Base-by-base conservation (phyloP, 2,113 vertebrate species). In the Hippoglossus stenolepis region DNA sequence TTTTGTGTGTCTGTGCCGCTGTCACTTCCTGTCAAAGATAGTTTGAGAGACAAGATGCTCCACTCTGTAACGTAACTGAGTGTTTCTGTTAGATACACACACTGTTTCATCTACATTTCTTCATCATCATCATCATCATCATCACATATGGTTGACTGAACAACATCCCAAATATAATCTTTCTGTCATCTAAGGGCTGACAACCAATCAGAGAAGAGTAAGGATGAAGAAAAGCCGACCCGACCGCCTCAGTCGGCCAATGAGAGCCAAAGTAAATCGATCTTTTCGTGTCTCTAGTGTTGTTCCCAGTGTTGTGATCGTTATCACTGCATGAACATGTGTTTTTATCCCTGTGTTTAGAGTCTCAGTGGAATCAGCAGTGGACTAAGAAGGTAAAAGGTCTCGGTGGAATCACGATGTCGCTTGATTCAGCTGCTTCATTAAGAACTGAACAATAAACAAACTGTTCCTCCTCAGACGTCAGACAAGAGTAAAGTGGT, bases 401-500 rank as follows among this genome's bases (percentile, higher is more conserved):
- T 31, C 28, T 31, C 28, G 21, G 20, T 10, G 18, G 18, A 14
- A 54, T 15, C 20, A n/a, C 8, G 51, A 54, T 2, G 24, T 2
- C 0, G 51, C 11, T 11, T n/a, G 20, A 10, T n/a, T 20, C 18
- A 9, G 51, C 18, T n/a, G 51, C 51, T 20, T 54, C 51, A 17
- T 9, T 8, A 20, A n/a, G 2, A 54, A 10, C n/a, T 24, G 10
- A 10, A 11, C 12, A 11, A 23, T 24, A 11, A 53, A 1, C 26
- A 7, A 51, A 9, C 35, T 72, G 23, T 26, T 87, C 10, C 63
- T 13, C 14, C 3, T 45, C 77, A 87, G 90, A 0, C 31, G 0
- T 20, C 64, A 56, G 85, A 68, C 0, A 80, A 63, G 43, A 56
- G 80, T 20, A 93, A 87, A 70, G 90, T 94, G 79, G 91, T 94